phyloP scores from a whole-genome alignment of 1,140 invertebrate genomes.

The Zophobas morio region DNA sequence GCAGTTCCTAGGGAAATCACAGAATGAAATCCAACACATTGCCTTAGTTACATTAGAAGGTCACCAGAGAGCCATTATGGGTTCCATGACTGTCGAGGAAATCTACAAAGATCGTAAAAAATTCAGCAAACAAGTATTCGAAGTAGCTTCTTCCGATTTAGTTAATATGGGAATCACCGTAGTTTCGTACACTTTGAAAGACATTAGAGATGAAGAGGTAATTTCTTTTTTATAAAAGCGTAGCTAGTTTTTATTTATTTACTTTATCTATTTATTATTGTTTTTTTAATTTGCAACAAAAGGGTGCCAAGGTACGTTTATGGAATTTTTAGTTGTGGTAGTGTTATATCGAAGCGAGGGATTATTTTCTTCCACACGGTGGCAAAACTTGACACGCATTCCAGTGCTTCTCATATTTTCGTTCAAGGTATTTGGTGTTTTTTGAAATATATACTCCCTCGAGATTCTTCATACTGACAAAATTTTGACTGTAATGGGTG shows the following conservation, averaged over 20 bases:
- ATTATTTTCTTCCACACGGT: neutral
- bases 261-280: constrained; percentile 50
- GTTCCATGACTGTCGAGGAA: constrained; percentile 98
- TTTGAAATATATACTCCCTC: neutral
- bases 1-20: constrained; percentile 94
- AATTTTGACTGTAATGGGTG: too few species aligned
- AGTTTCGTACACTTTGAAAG: constrained; percentile 97
- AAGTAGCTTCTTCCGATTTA: constrained; percentile 94
- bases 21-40: constrained; percentile 92
- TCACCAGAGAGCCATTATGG: constrained; percentile 98
- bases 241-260: constrained; percentile 38
- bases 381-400: constrained; percentile 8
- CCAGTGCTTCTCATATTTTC: neutral
- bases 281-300: constrained; percentile 64
- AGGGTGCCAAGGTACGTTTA: constrained; percentile 72
- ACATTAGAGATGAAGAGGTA: constrained; percentile 98
- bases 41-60: constrained; percentile 97
- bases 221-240: neutral
- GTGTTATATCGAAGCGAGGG: constrained; percentile 14
- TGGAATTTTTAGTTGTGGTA: constrained; percentile 36
- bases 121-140: constrained; percentile 97
- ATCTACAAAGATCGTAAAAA: constrained; percentile 99
- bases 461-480: too few species aligned
- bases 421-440: neutral
- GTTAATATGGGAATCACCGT: constrained; percentile 99